These are phyloP conservation scores for Mamestra brassicae DNA, from an alignment of 2,888 invertebrate species.

Conservation along the genomic window DNA sequence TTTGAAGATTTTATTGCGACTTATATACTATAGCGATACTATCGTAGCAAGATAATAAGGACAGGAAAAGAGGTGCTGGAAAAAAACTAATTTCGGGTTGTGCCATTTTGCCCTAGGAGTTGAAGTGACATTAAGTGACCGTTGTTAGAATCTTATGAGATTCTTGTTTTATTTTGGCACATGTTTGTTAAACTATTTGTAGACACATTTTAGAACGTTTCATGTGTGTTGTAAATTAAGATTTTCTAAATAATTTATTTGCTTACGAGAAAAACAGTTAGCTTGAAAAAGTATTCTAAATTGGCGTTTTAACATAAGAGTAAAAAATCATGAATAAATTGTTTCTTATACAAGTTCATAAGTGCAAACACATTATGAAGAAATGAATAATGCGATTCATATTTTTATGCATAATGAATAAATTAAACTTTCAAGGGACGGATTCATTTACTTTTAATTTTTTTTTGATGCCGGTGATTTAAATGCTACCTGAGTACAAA, in stretches of 20 bases:
- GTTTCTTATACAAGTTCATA: neutral
- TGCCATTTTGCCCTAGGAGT: conserved; percentile 5
- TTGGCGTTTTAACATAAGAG: neutral
- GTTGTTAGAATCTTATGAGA: conserved; percentile 16
- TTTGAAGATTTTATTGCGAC: neutral
- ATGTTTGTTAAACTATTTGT: neutral
- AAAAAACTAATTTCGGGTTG: neutral
- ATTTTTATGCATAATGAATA: conserved; percentile 38
- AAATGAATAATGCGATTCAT: conserved; percentile 15
- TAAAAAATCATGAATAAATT: conserved; percentile 29
- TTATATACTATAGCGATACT: neutral
- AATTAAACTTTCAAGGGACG: conserved; percentile 24
- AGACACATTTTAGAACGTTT: neutral
- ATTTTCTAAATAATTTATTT: neutral
- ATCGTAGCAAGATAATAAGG: no score
- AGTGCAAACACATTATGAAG: conserved; percentile 16
- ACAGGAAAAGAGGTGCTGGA: neutral
- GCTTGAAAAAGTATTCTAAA: neutral
- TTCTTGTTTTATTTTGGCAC: conserved; percentile 1
- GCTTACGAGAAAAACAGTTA: neutral
- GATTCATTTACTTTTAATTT: neutral
- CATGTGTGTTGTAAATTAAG: neutral
- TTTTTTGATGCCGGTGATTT: neutral
- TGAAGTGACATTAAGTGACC: conserved; percentile 3
- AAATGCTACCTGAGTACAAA: neutral